Evolutionary conservation across 2,888 invertebrate species (phyloP).

Genomic region (Adineta ricciae): DNA sequence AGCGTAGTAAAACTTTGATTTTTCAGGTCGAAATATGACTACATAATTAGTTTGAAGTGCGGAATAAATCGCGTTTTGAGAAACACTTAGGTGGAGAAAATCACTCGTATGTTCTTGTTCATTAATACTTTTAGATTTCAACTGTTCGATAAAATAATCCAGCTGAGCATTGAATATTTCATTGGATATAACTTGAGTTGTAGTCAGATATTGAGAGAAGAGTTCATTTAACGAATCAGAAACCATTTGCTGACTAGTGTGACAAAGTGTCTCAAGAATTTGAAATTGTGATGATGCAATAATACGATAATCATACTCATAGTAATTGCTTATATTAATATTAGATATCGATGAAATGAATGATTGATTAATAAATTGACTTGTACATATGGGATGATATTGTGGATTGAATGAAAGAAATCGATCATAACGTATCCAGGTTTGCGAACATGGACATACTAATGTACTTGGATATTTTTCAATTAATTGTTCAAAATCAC

Average conservation of each 20-base stretch:
- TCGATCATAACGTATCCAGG: not conserved
- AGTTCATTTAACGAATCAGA: not conserved
- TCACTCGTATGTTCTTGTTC: not conserved
- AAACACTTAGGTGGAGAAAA: not conserved
- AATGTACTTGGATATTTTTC: too few species aligned
- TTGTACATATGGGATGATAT: not conserved
- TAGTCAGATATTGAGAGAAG: not conserved
- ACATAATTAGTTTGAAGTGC: not conserved
- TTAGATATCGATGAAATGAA: not conserved
- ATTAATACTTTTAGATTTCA: not conserved
- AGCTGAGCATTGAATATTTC: not conserved
- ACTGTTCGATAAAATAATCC: not conserved
- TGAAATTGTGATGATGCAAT: not conserved
- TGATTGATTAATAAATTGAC: not conserved
- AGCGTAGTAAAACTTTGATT: too few species aligned
- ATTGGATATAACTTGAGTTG: not conserved
- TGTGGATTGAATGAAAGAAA: not conserved
- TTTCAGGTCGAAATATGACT: too few species aligned
- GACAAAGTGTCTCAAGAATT: not conserved
- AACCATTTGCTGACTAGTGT: not conserved
- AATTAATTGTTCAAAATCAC: too few species aligned
- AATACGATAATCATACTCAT: not conserved
- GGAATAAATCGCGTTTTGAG: not conserved
- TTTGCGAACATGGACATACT: not conserved
- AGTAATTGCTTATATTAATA: not conserved